Conservation (phyloP, 1,140 invertebrate species). For the Patella vulgata region DNA sequence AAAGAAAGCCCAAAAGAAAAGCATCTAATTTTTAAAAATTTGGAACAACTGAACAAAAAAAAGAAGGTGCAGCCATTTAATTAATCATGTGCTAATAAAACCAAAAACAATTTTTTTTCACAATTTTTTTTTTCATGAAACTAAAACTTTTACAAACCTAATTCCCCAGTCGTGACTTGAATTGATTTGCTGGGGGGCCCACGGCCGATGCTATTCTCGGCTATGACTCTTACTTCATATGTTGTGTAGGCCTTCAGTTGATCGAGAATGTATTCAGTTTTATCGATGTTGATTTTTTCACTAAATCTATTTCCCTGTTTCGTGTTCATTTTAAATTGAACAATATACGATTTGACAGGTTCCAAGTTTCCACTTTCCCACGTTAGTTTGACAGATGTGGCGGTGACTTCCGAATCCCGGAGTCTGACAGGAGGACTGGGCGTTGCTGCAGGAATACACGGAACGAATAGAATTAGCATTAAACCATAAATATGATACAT, state of each 20-base stretch:
- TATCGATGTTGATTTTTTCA: conserved; percentile 91
- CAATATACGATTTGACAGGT: conserved; percentile 89
- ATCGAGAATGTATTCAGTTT: conserved; percentile 89
- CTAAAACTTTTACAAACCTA: conserved; percentile 90
- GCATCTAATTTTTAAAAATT: no score
- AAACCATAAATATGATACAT: conserved; percentile 2
- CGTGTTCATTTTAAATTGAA: conserved; percentile 94
- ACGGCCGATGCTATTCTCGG: conserved; percentile 91
- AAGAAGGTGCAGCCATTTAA: no score
- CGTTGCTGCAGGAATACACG: conserved; percentile 73
- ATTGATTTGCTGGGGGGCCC: conserved; percentile 86
- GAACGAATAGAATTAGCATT: conserved; percentile 19
- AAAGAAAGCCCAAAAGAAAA: conserved; percentile 2
- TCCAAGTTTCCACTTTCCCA: conserved; percentile 87
- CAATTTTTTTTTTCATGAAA: no score
- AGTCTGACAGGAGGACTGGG: conserved; percentile 89
- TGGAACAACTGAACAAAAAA: conserved; percentile 4
- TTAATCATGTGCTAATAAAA: no score
- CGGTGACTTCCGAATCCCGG: conserved; percentile 89
- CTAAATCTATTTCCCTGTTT: conserved; percentile 68
- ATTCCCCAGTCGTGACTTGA: conserved; percentile 93
- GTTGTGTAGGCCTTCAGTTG: conserved; percentile 90
- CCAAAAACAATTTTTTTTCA: no score
- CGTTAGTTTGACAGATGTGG: conserved; percentile 87
- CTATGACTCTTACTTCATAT: conserved; percentile 96